Conservation (phyloP, 2,888 invertebrate species). For the Polydrusus tereticollis region DNA sequence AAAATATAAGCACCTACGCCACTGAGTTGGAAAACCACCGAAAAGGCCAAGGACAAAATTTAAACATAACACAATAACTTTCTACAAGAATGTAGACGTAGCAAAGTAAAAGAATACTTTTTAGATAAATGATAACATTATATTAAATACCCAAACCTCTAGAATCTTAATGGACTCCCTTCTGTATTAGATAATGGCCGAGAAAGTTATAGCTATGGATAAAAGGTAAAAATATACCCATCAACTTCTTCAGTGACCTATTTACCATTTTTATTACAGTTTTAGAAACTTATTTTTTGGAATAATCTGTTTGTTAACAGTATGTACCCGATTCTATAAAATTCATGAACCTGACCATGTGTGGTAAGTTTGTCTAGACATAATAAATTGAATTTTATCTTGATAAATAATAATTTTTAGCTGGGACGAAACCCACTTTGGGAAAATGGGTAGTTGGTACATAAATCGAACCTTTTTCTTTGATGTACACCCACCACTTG, state of each 20-base stretch:
- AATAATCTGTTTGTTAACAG: slow-evolving; percentile 75
- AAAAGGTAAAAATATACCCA: slow-evolving; percentile 20
- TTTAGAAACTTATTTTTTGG: slow-evolving; percentile 79
- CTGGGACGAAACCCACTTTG: slow-evolving; percentile 99
- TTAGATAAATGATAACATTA: not conserved
- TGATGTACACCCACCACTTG: slow-evolving; percentile 97
- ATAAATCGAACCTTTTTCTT: slow-evolving; percentile 98
- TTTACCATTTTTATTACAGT: slow-evolving; percentile 52
- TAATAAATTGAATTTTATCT: not conserved
- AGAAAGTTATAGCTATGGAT: slow-evolving; percentile 18
- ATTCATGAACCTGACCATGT: slow-evolving; percentile 94
- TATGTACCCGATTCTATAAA: slow-evolving; percentile 87
- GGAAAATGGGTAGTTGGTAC: slow-evolving; percentile 99
- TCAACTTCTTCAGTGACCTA: not conserved
- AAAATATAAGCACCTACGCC: not conserved
- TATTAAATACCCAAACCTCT: not conserved
- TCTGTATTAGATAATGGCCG: slow-evolving; percentile 16
- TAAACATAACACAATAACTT: not conserved
- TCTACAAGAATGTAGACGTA: slow-evolving; percentile 23
- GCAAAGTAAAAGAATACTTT: not conserved
- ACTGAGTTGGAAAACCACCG: not conserved
- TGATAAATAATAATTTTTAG: slow-evolving; percentile 68
- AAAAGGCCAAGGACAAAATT: not conserved
- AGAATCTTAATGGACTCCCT: not conserved
- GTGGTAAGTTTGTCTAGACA: slow-evolving; percentile 75